phyloP scores from a whole-genome alignment of 2,113 vertebrate genomes.

The Percopsis transmontana region DNA sequence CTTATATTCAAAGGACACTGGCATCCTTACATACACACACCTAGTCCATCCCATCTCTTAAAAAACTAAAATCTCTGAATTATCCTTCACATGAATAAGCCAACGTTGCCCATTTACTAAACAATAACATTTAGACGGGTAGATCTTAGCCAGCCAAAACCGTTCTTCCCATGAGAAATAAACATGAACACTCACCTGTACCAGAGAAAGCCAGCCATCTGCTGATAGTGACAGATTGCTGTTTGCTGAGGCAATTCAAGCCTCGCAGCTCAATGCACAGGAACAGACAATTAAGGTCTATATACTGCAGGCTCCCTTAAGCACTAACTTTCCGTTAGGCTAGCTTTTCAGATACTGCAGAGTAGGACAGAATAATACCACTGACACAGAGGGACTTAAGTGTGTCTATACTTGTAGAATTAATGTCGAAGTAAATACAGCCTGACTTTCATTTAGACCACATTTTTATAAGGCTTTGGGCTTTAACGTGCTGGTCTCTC shows the following conservation, averaged over 20 bases:
- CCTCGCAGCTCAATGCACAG: constrained; percentile 44
- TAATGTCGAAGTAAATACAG: too few relatives aligned
- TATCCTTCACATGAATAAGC: background rate
- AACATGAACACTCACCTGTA: constrained; percentile 37
- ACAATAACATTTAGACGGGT: background rate
- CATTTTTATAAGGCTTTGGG: too few relatives aligned
- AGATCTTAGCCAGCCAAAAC: constrained; percentile 6
- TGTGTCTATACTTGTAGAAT: background rate
- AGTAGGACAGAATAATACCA: constrained; percentile 27
- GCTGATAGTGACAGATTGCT: constrained; percentile 40
- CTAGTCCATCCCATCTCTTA: background rate
- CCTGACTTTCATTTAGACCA: too few relatives aligned
- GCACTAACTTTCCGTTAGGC: constrained; percentile 45
- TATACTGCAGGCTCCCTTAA: constrained; percentile 12
- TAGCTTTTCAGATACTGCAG: constrained; percentile 37
- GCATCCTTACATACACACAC: background rate
- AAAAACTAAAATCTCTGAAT: background rate
- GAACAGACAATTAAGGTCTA: constrained; percentile 50
- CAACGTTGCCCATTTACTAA: background rate
- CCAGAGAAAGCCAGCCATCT: constrained; percentile 24
- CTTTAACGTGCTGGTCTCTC: too few relatives aligned
- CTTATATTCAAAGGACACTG: background rate
- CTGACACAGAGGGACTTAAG: constrained; percentile 25
- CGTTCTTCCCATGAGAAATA: constrained; percentile 16
- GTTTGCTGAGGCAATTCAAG: constrained; percentile 57